A percentile compares a stretch with the other conserved stretches of the same genome.
Evolutionary conservation across 2,113 vertebrate species (phyloP).

Genomic region (Gallinago undulata): DNA sequence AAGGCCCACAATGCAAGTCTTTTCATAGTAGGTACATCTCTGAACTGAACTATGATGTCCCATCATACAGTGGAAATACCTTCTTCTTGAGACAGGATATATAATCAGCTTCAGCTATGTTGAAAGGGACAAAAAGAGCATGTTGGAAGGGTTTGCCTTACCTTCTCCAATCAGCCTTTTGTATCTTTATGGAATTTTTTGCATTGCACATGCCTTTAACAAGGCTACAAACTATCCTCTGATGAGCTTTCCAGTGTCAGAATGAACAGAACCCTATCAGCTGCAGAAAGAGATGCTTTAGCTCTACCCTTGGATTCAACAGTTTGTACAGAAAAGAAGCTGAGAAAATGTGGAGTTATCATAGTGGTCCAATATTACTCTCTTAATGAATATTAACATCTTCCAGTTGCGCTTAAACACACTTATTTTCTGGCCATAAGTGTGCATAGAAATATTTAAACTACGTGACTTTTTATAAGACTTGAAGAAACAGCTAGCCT

Average conservation of each 20-base stretch:
- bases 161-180: background rate
- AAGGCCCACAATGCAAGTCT: background rate
- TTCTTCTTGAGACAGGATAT: background rate
- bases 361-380: background rate
- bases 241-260: background rate
- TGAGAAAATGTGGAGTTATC: background rate
- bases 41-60: background rate
- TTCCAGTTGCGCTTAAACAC: background rate
- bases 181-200: background rate
- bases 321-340: background rate
- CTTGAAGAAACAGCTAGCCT: background rate
- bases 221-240: background rate
- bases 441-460: background rate
- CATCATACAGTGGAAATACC: background rate
- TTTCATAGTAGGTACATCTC: background rate
- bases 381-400: background rate
- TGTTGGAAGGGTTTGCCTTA: background rate
- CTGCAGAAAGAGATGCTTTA: background rate
- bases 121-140: background rate
- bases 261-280: background rate
- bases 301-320: background rate
- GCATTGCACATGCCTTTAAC: background rate
- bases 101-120: background rate
- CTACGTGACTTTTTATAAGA: background rate
- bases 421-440: background rate